phyloP scores from a whole-genome alignment of 1,140 invertebrate genomes.

The Eumeta japonica region DNA sequence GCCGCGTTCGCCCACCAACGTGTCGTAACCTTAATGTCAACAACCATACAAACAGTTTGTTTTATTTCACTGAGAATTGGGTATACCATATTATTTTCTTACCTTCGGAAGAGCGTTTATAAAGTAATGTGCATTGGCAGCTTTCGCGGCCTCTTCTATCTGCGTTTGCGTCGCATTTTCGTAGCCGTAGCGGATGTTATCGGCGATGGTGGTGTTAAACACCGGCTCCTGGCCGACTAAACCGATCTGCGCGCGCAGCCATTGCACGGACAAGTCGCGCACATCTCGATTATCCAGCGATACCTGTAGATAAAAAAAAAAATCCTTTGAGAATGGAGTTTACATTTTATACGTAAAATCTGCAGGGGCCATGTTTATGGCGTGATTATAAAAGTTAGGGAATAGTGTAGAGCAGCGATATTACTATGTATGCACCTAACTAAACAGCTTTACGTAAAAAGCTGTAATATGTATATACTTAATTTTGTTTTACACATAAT shows the following conservation, averaged over 20 bases:
- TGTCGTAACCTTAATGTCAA: constrained; percentile 68
- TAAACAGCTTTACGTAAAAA: no score
- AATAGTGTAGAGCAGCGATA: no score
- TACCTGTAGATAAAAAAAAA: constrained; percentile 58
- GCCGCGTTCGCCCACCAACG: constrained; percentile 72
- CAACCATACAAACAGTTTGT: no score
- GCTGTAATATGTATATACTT: no score
- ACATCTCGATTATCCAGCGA: constrained; percentile 65
- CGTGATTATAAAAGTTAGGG: no score
- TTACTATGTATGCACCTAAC: no score
- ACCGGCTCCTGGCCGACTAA: constrained; percentile 81
- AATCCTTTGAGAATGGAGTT: no score
- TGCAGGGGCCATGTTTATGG: no score
- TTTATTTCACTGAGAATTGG: no score
- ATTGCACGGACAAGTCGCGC: constrained; percentile 67
- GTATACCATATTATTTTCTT: constrained; percentile 16
- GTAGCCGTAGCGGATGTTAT: constrained; percentile 76
- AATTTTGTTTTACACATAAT: no score
- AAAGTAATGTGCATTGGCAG: constrained; percentile 81
- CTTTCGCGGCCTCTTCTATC: constrained; percentile 63
- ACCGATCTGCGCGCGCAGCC: constrained; percentile 71
- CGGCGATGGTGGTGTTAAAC: constrained; percentile 72
- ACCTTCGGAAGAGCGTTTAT: constrained; percentile 74
- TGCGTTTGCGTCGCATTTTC: constrained; percentile 63
- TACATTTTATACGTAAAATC: no score